phyloP scores from a whole-genome alignment of 2,888 invertebrate species.

The Euplagia quadripunctaria region DNA sequence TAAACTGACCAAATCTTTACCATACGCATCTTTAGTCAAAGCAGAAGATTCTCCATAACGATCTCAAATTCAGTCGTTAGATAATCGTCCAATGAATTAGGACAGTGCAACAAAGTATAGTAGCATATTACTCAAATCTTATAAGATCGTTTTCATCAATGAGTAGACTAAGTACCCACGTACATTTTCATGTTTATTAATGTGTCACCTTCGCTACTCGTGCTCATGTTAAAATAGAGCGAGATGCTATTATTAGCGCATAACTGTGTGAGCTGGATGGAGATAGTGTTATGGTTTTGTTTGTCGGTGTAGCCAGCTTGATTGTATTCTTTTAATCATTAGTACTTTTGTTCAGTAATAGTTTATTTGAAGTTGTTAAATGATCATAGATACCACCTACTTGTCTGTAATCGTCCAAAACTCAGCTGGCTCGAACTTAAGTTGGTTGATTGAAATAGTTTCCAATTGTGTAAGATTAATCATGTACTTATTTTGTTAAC shows the following conservation, averaged over 20 bases:
- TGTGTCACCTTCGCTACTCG: slow-evolving; percentile 69
- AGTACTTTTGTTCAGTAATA: background rate
- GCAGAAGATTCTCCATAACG: background rate
- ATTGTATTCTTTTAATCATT: slow-evolving; percentile 46
- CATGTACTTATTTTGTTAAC: background rate
- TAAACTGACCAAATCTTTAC: background rate
- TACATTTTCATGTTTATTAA: slow-evolving; percentile 59
- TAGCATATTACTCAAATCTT: slow-evolving; percentile 1
- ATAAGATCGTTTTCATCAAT: slow-evolving; percentile 36
- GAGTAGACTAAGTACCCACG: slow-evolving; percentile 44
- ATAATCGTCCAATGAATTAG: background rate
- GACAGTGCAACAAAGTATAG: background rate
- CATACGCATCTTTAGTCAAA: background rate
- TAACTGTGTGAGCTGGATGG: slow-evolving; percentile 56
- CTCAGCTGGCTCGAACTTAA: too few relatives aligned
- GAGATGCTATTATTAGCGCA: slow-evolving; percentile 64
- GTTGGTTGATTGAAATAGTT: background rate
- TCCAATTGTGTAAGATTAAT: too few relatives aligned
- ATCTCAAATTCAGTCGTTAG: background rate
- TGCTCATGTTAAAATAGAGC: slow-evolving; percentile 66
- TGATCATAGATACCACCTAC: too few relatives aligned
- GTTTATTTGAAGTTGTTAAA: background rate
- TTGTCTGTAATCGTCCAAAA: too few relatives aligned
- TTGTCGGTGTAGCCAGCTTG: slow-evolving; percentile 40
- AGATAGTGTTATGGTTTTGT: slow-evolving; percentile 44